These are phyloP conservation scores for Neolamprologus modestus DNA, from an alignment of 2,113 vertebrate genomes.

Conservation along the genomic window DNA sequence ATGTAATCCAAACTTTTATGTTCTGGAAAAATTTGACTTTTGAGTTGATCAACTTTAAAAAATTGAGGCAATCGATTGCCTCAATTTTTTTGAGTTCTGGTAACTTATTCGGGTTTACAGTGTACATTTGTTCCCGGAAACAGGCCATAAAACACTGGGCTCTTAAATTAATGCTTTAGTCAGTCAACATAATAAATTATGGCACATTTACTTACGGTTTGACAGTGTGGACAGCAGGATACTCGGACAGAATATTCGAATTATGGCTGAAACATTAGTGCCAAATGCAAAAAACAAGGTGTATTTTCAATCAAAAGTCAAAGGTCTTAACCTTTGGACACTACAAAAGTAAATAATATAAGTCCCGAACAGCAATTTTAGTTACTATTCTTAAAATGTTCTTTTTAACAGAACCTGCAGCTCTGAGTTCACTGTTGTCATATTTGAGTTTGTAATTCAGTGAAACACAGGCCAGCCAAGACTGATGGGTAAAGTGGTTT, in stretches of 20 bases:
- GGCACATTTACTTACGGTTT: neutral
- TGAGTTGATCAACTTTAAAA: no score
- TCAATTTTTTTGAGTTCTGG: no score
- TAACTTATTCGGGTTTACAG: no score
- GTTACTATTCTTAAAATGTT: neutral
- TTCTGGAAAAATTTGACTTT: no score
- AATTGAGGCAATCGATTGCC: no score
- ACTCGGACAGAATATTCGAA: neutral
- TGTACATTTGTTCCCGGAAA: neutral
- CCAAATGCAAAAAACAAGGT: neutral
- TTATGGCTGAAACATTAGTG: neutral
- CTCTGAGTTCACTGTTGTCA: neutral
- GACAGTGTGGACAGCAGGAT: neutral
- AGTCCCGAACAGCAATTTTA: fast-evolving
- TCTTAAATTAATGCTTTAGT: neutral
- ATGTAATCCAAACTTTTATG: no score
- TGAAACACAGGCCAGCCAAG: neutral
- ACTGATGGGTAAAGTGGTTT: neutral
- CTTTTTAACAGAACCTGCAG: neutral
- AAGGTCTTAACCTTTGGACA: neutral
- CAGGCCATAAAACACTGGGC: neutral
- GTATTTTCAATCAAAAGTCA: neutral
- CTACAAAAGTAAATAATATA: neutral
- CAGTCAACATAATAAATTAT: neutral
- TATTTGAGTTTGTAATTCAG: neutral